Percentiles rank a stretch among this genome's conserved stretches.
These are phyloP conservation scores for Channa striata DNA, from an alignment of 2,797 vertebrate species.

Conservation along the genomic window DNA sequence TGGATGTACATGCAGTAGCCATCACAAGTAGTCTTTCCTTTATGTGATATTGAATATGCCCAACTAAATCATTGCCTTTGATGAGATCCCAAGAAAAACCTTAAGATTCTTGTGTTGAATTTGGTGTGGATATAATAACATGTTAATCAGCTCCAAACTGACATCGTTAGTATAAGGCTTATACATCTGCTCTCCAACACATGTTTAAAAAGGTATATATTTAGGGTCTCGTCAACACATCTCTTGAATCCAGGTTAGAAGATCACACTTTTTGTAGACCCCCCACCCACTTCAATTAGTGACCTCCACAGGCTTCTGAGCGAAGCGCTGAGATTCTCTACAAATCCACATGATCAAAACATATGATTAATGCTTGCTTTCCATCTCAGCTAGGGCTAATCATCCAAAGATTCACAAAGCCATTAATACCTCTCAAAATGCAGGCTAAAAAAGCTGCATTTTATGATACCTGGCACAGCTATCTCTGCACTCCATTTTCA, in stretches of 20 bases:
- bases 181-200: background rate
- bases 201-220: constrained; percentile 42
- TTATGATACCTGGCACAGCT: constrained; percentile 47
- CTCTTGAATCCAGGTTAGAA: constrained; percentile 52
- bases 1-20: constrained; percentile 68
- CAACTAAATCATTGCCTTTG: constrained; percentile 53
- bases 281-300: constrained; percentile 71
- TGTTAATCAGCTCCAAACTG: constrained; percentile 13
- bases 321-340: constrained; percentile 55
- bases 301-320: constrained; percentile 57
- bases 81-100: constrained; percentile 40
- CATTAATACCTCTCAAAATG: constrained; percentile 71
- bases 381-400: constrained; percentile 61
- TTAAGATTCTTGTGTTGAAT: constrained; percentile 18
- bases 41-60: constrained; percentile 64
- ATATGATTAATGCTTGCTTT: constrained; percentile 74
- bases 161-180: constrained; percentile 8
- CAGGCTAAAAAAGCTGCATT: constrained; percentile 52
- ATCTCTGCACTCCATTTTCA: constrained; percentile 45
- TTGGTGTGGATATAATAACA: constrained; percentile 24
- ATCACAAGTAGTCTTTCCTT: constrained; percentile 64
- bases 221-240: constrained; percentile 60
- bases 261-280: constrained; percentile 58
- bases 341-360: constrained; percentile 69
- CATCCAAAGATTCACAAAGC: constrained; percentile 62